Conservation (phyloP, 2,888 invertebrate genomes). For the Temnothorax rugatulus region DNA sequence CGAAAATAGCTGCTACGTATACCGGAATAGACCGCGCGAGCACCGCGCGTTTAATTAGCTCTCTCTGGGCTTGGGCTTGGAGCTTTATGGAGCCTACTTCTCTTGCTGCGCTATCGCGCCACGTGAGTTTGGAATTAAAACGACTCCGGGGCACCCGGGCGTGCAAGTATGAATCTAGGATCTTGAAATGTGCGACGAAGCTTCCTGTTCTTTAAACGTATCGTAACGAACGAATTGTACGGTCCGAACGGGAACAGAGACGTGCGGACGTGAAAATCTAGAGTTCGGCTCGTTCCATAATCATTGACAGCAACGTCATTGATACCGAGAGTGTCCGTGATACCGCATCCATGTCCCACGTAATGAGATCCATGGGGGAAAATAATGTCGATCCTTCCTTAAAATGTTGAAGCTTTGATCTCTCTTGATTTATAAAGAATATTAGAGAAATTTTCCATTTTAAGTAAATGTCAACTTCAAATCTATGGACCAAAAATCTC, state of each 20-base stretch:
- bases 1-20: conserved; percentile 68
- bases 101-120: conserved; percentile 9
- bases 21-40: conserved; percentile 64
- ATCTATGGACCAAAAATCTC: neutral
- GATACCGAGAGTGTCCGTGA: neutral
- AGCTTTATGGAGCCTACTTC: conserved; percentile 34
- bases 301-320: conserved; percentile 15
- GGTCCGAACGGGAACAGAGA: neutral
- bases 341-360: neutral
- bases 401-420: neutral
- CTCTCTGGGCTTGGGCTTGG: conserved; percentile 48
- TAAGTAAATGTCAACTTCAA: neutral
- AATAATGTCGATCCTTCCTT: neutral
- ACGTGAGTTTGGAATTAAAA: conserved; percentile 14
- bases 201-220: neutral
- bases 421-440: neutral
- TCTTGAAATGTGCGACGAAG: conserved; percentile 6
- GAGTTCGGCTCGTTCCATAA: neutral
- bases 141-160: neutral
- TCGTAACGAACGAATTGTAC: neutral
- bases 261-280: conserved; percentile 10
- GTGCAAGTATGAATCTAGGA: conserved; percentile 18
- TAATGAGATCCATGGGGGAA: neutral
- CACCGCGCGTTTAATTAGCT: conserved; percentile 68
- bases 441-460: neutral